phyloP scores from a whole-genome alignment of 2,888 invertebrate species.

The Osmoderma eremita region DNA sequence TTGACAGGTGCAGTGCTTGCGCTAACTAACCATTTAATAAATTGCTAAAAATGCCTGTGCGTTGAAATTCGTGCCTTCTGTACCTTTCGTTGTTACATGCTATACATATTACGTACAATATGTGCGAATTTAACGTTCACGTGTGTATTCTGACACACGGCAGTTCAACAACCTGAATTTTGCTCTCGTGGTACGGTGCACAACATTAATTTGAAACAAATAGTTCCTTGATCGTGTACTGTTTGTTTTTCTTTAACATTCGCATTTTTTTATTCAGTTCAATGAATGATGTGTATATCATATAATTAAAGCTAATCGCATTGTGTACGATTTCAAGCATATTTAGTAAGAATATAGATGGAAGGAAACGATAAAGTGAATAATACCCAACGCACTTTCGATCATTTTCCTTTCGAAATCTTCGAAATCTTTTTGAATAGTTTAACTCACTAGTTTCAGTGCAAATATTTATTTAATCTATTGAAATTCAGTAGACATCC shows the following conservation, averaged over 20 bases:
- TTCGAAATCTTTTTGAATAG: too few species aligned
- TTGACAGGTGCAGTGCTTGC: slow-evolving; percentile 27
- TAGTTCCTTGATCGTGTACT: slow-evolving; percentile 16
- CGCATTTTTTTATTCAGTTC: slow-evolving; percentile 11
- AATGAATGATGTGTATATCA: slow-evolving; percentile 11
- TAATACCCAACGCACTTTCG: too few species aligned
- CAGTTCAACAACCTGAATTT: slow-evolving; percentile 37
- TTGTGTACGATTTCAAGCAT: too few species aligned
- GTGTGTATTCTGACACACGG: not conserved
- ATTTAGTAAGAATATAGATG: too few species aligned
- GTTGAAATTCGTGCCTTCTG: slow-evolving; percentile 10
- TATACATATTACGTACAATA: not conserved
- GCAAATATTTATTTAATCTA: too few species aligned
- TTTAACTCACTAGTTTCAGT: too few species aligned
- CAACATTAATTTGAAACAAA: slow-evolving; percentile 37
- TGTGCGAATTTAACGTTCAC: slow-evolving; percentile 1
- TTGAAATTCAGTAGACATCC: too few species aligned
- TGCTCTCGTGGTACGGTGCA: slow-evolving; percentile 32
- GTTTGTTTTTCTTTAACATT: slow-evolving; percentile 24
- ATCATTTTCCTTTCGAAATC: too few species aligned
- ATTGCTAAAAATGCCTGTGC: slow-evolving; percentile 8
- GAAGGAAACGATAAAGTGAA: too few species aligned
- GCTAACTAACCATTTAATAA: slow-evolving; percentile 24
- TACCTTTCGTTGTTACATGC: not conserved
- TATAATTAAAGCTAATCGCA: slow-evolving; percentile 27